A percentile compares a stretch with the other conserved stretches of the same genome.
These are phyloP conservation scores for Brenthis ino DNA, from an alignment of 2,888 invertebrate genomes.

Conservation along the genomic window DNA sequence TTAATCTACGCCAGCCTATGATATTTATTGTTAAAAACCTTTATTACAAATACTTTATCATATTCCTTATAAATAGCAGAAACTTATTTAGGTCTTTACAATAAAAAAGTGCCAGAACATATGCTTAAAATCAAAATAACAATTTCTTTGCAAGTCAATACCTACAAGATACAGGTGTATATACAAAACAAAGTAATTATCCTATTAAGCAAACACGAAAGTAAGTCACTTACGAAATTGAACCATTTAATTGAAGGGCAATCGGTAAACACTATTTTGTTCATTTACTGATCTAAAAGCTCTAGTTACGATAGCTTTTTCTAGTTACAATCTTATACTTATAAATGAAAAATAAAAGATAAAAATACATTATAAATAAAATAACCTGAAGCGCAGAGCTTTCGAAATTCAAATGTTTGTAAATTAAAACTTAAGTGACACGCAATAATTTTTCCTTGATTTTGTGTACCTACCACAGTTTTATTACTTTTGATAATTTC, in stretches of 20 bases:
- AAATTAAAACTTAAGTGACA: neutral
- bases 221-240: constrained; percentile 23
- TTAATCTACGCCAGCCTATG: no score
- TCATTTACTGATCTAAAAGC: neutral
- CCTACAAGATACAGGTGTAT: neutral
- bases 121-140: no score
- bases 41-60: no score
- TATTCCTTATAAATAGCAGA: no score
- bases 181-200: constrained; percentile 14
- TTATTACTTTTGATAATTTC: no score
- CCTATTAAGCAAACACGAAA: constrained; percentile 14
- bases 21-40: no score
- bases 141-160: neutral
- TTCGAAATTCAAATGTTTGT: constrained; percentile 11
- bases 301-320: neutral
- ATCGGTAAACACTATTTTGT: constrained; percentile 2
- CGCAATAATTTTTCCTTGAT: neutral
- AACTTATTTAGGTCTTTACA: no score
- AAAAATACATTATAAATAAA: no score
- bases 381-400: no score
- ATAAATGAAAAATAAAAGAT: no score
- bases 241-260: constrained; percentile 9
- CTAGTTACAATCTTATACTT: neutral
- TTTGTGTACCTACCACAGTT: no score
- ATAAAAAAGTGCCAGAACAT: no score